Conservation (phyloP, 2,113 vertebrate genomes). For the Laticauda laticaudata region DNA sequence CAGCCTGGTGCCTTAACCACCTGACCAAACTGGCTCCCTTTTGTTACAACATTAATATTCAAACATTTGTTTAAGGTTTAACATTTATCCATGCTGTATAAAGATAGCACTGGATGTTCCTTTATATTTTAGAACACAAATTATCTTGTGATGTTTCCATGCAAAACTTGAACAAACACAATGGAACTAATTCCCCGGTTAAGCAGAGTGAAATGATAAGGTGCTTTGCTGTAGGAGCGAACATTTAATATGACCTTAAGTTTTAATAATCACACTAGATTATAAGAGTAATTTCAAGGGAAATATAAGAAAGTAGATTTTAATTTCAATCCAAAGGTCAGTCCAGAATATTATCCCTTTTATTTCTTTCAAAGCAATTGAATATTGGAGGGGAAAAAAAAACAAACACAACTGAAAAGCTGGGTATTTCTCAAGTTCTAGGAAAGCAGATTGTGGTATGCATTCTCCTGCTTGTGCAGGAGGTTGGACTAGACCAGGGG, state of each 20-base stretch:
- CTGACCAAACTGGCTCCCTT: not conserved
- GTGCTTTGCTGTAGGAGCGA: slow-evolving; percentile 38
- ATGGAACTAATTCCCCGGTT: slow-evolving; percentile 41
- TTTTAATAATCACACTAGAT: slow-evolving; percentile 63
- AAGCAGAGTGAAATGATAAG: slow-evolving; percentile 54
- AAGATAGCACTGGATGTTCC: not conserved
- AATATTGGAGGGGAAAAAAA: not conserved
- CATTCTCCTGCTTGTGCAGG: not conserved
- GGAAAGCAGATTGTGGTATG: not conserved
- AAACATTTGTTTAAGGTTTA: not conserved
- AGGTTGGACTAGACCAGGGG: not conserved
- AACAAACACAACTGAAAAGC: not conserved
- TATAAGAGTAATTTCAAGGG: slow-evolving; percentile 58
- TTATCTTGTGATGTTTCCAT: not conserved
- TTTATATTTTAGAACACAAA: not conserved
- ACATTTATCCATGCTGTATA: not conserved
- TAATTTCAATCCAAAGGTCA: slow-evolving; percentile 67
- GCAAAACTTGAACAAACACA: slow-evolving; percentile 36
- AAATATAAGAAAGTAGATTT: slow-evolving; percentile 63
- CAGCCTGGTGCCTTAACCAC: not conserved
- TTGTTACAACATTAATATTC: not conserved
- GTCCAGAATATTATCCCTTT: slow-evolving; percentile 57
- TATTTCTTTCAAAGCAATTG: slow-evolving; percentile 63
- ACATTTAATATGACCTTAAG: slow-evolving; percentile 49
- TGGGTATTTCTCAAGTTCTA: not conserved